Evolutionary conservation across 2,113 vertebrate genomes (phyloP).

Genomic region (Phycodurus eques): DNA sequence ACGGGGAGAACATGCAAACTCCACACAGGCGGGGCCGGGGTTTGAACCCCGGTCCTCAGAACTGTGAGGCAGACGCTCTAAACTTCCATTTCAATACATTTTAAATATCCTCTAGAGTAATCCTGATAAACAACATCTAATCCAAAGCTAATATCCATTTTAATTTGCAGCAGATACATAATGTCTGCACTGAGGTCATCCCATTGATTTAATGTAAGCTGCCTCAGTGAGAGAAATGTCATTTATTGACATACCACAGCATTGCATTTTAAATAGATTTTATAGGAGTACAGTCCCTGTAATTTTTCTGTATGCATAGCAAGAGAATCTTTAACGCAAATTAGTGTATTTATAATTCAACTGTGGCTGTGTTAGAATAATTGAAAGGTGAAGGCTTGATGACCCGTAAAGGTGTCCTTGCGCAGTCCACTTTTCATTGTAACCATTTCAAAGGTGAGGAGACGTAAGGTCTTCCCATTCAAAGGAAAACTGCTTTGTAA

Average conservation of each 20-base stretch:
- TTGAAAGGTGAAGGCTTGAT: conserved; percentile 22
- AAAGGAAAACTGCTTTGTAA: conserved; percentile 8
- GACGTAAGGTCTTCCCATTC: conserved; percentile 20
- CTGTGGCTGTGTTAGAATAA: conserved; percentile 14
- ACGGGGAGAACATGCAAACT: no score
- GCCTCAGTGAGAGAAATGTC: conserved; percentile 35
- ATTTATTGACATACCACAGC: conserved; percentile 32
- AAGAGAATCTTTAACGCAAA: conserved; percentile 39
- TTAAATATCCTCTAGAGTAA: conserved; percentile 28
- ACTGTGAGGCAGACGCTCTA: no score
- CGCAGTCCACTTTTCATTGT: conserved; percentile 31
- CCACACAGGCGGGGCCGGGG: no score
- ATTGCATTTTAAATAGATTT: conserved; percentile 51
- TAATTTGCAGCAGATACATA: conserved; percentile 48
- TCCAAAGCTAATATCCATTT: conserved; percentile 55
- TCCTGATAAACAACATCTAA: conserved; percentile 52
- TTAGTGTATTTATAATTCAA: conserved; percentile 35
- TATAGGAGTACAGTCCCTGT: conserved; percentile 12
- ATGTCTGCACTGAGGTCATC: conserved; percentile 46
- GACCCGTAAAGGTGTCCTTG: conserved; percentile 33
- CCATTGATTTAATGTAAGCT: conserved; percentile 53
- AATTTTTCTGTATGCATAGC: conserved; percentile 10
- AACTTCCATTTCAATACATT: conserved; percentile 16
- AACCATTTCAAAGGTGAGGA: conserved; percentile 17
- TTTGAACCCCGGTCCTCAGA: no score